Evolutionary conservation across 1,140 invertebrate genomes (phyloP).

Genomic region (Druon quercuslanigerum): DNA sequence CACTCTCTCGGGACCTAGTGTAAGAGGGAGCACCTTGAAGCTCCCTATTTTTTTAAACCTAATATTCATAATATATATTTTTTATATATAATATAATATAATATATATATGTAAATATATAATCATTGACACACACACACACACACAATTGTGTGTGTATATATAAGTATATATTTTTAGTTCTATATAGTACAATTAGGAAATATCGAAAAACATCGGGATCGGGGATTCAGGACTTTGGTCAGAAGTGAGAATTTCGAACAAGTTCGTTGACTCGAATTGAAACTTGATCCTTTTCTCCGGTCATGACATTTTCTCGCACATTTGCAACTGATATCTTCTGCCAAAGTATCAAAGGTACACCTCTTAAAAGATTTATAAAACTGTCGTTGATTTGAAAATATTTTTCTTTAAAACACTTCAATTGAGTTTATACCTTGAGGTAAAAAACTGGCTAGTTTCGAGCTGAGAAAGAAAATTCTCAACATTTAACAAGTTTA

Average conservation of each 20-base stretch:
- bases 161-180: slow-evolving; percentile 44
- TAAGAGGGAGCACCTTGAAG: neutral
- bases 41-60: slow-evolving; percentile 42
- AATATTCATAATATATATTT: slow-evolving; percentile 48
- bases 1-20: slow-evolving; percentile 17
- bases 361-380: neutral
- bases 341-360: neutral
- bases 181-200: slow-evolving; percentile 47
- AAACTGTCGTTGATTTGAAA: neutral
- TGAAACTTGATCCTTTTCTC: neutral
- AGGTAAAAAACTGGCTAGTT: neutral
- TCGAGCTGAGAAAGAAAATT: neutral
- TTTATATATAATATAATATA: slow-evolving; percentile 42
- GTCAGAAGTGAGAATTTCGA: slow-evolving; percentile 43
- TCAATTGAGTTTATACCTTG: neutral
- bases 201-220: slow-evolving; percentile 38
- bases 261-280: slow-evolving; percentile 13
- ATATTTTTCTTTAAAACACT: too few species aligned
- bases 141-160: slow-evolving; percentile 45
- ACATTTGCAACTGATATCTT: neutral
- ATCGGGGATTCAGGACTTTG: slow-evolving; percentile 38
- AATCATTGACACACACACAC: slow-evolving; percentile 44
- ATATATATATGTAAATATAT: slow-evolving; percentile 45
- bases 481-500: neutral
- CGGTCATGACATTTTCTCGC: slow-evolving; percentile 12